A percentile compares a stretch with the other conserved stretches of the same genome.
Conservation (phyloP, 37 sponge, comb jelly and placozoan genomes). For the Ephydatia muelleri region DNA sequence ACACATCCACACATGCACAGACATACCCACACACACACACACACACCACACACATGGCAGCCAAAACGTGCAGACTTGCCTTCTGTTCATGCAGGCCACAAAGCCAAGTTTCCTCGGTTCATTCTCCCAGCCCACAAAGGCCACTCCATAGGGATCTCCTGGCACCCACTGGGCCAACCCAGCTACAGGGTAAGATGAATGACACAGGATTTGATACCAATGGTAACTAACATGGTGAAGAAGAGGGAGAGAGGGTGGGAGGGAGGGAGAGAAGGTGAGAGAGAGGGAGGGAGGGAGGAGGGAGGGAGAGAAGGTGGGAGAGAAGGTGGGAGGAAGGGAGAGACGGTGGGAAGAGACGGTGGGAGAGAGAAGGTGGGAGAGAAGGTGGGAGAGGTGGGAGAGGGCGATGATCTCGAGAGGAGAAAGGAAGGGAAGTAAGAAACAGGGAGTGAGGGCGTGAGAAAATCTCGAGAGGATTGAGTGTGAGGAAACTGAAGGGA, state of each 20-base stretch:
- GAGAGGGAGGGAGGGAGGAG: neutral
- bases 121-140: conserved; percentile 85
- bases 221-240: neutral
- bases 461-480: neutral
- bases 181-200: neutral
- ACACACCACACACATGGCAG: neutral
- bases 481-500: neutral
- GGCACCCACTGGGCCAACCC: conserved; percentile 64
- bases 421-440: neutral
- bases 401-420: neutral
- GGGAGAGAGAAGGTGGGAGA: neutral
- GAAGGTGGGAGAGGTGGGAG: neutral
- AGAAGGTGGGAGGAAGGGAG: neutral
- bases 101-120: conserved; percentile 79
- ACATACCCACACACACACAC: neutral
- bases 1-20: no score
- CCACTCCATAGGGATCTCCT: conserved; percentile 43
- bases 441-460: neutral
- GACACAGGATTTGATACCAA: conserved; percentile 8
- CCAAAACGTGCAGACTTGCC: conserved; percentile 19
- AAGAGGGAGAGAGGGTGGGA: neutral
- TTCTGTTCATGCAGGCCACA: conserved; percentile 70
- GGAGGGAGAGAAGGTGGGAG: neutral
- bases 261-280: no score
- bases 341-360: neutral